Evolutionary conservation across 1,140 invertebrate genomes (phyloP).

Genomic region (Cecropterus lyciades): DNA sequence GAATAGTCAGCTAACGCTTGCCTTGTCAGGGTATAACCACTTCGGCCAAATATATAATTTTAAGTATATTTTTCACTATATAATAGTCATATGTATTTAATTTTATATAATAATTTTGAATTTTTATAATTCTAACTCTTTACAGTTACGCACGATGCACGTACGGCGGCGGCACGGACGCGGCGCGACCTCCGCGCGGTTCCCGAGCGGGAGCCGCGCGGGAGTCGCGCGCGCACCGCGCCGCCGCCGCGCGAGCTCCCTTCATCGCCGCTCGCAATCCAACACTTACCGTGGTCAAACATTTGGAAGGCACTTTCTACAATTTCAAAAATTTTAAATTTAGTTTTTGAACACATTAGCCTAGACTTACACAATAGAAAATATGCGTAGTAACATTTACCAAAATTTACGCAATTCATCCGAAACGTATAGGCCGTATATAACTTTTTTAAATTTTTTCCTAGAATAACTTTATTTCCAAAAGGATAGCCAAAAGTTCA

Average conservation of each 20-base stretch:
- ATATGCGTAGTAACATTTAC: slow-evolving; percentile 84
- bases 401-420: slow-evolving; percentile 81
- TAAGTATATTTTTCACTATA: slow-evolving; percentile 82
- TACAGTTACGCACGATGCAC: slow-evolving; percentile 75
- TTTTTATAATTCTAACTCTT: slow-evolving; percentile 79
- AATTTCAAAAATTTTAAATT: slow-evolving; percentile 80
- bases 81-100: slow-evolving; percentile 82
- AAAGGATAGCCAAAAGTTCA: slow-evolving; percentile 83
- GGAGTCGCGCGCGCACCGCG: slow-evolving; percentile 4
- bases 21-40: slow-evolving; percentile 81
- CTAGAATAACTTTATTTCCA: slow-evolving; percentile 78
- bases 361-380: slow-evolving; percentile 83
- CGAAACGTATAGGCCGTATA: slow-evolving; percentile 81
- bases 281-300: slow-evolving; percentile 83
- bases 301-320: slow-evolving; percentile 84
- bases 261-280: slow-evolving; percentile 75
- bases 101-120: slow-evolving; percentile 83
- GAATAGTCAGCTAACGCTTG: slow-evolving; percentile 78
- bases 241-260: slow-evolving; percentile 51
- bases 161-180: slow-evolving; percentile 41
- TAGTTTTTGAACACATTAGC: slow-evolving; percentile 83
- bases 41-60: slow-evolving; percentile 81
- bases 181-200: neutral
- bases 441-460: slow-evolving; percentile 73
- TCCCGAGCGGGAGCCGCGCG: neutral